These are phyloP conservation scores for Cyanocitta stelleri DNA, from an alignment of 2,113 vertebrate genomes.

Conservation along the genomic window DNA sequence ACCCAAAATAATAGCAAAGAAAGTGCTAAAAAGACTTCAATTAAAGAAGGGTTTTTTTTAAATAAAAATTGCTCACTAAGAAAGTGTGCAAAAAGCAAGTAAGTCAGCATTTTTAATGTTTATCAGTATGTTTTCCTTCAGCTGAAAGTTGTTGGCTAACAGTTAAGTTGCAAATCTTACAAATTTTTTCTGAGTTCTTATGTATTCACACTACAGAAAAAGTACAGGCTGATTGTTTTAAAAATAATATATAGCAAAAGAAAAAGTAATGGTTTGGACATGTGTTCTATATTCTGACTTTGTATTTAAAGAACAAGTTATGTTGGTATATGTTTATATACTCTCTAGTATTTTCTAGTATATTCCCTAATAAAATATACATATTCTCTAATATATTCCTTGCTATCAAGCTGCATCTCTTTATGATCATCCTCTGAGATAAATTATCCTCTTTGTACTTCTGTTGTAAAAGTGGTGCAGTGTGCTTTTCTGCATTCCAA, in stretches of 20 bases:
- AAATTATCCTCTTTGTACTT: background rate
- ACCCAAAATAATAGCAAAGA: background rate
- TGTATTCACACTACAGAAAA: background rate
- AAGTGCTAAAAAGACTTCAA: background rate
- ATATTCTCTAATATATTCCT: background rate
- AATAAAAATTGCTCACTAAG: background rate
- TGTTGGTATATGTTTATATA: background rate
- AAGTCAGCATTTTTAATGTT: background rate
- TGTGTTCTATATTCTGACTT: background rate
- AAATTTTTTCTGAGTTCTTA: background rate
- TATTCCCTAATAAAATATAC: background rate
- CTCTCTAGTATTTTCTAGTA: background rate
- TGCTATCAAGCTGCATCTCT: background rate
- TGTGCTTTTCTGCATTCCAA: background rate
- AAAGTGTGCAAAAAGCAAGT: background rate
- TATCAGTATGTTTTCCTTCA: background rate
- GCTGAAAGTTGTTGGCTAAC: background rate
- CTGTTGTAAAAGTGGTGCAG: background rate
- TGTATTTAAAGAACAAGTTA: background rate
- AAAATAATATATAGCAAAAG: background rate
- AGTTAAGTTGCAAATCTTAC: background rate
- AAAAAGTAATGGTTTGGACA: background rate
- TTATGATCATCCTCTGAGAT: background rate
- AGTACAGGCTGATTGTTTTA: background rate
- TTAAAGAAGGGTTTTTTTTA: background rate